phyloP scores from a whole-genome alignment of 2,888 invertebrate genomes.

The Brachyopa scutellaris region DNA sequence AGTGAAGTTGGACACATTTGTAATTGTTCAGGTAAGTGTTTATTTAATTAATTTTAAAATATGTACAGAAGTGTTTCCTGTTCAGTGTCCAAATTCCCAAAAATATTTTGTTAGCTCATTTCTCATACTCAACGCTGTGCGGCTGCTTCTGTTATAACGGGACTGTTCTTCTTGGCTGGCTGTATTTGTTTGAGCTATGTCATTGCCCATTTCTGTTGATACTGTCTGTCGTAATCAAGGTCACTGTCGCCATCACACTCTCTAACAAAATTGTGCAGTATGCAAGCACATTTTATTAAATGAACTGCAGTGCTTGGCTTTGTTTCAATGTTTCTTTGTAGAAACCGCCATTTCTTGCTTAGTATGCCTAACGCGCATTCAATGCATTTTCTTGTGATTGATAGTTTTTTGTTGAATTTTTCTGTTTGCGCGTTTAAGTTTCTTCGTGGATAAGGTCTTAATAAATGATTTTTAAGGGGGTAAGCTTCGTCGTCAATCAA shows the following conservation, averaged over 20 bases:
- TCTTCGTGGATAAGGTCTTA: conserved; percentile 12
- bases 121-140: background rate
- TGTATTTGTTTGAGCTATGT: conserved; percentile 1
- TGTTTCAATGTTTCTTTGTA: background rate
- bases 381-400: too few relatives aligned
- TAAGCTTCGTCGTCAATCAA: too few relatives aligned
- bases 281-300: conserved; percentile 15
- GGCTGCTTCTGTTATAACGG: background rate
- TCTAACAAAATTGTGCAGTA: conserved; percentile 20
- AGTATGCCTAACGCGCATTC: conserved; percentile 1
- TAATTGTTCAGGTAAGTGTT: conserved; percentile 8
- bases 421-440: background rate
- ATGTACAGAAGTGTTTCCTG: background rate
- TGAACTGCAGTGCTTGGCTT: background rate
- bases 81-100: background rate
- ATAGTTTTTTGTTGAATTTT: too few relatives aligned
- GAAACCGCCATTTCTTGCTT: conserved; percentile 1
- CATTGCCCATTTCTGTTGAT: conserved; percentile 14
- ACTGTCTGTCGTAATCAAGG: conserved; percentile 23
- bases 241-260: conserved; percentile 22
- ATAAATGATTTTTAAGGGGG: conserved; percentile 13
- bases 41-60: conserved; percentile 1
- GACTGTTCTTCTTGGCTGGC: conserved; percentile 9
- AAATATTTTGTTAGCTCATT: conserved; percentile 6
- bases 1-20: too few relatives aligned